These are phyloP conservation scores for Oncopodura yosiiana DNA, from an alignment of 1,140 invertebrate genomes.

Conservation along the genomic window DNA sequence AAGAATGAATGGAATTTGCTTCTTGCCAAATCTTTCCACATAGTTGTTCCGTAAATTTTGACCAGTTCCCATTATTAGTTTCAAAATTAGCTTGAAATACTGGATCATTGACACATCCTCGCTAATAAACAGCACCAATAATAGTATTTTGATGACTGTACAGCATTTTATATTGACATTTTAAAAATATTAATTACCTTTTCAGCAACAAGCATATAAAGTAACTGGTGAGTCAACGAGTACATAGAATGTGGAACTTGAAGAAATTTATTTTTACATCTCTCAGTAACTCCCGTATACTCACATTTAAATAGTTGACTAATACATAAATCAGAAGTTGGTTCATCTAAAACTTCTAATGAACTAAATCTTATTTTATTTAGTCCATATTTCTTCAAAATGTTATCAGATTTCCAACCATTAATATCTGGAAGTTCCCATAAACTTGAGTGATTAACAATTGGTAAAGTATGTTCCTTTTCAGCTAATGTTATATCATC, in stretches of 20 bases:
- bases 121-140: too few species aligned
- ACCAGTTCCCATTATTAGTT: slow-evolving; percentile 6
- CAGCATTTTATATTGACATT: not conserved
- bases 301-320: slow-evolving; percentile 14
- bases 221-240: slow-evolving; percentile 19
- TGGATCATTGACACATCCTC: not conserved
- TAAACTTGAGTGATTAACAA: not conserved
- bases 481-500: slow-evolving; percentile 1
- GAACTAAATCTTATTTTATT: not conserved
- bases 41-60: not conserved
- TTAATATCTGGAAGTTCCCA: slow-evolving; percentile 7
- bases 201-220: slow-evolving; percentile 17
- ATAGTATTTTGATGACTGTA: not conserved
- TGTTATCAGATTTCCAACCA: slow-evolving; percentile 9
- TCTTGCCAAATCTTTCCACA: slow-evolving; percentile 9
- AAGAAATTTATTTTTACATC: slow-evolving; percentile 11
- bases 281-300: not conserved
- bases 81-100: not conserved
- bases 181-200: slow-evolving; percentile 6
- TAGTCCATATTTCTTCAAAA: not conserved
- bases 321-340: slow-evolving; percentile 11
- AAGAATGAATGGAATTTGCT: slow-evolving; percentile 4
- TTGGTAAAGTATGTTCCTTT: slow-evolving; percentile 15
- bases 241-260: slow-evolving; percentile 7
- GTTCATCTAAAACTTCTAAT: slow-evolving; percentile 13